Percentiles rank a stretch among this genome's conserved stretches.
Evolutionary conservation across 2,113 vertebrate species (phyloP).

Genomic region (Platycercus adscitus): DNA sequence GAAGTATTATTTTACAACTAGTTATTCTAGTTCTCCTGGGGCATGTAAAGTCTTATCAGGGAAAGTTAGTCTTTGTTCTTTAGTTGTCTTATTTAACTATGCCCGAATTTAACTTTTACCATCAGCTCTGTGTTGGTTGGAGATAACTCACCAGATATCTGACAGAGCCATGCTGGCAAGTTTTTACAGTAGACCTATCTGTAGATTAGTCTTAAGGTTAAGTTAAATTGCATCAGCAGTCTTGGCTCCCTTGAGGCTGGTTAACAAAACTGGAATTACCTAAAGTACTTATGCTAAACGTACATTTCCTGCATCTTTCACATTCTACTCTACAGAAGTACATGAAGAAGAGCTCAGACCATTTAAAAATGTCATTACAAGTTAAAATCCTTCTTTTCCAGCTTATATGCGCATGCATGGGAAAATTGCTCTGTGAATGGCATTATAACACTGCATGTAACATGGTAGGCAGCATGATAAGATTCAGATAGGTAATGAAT

Average conservation of each 20-base stretch:
- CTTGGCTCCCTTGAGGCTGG: background rate
- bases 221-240: background rate
- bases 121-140: background rate
- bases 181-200: background rate
- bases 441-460: fast-evolving
- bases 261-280: background rate
- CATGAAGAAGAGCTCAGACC: background rate
- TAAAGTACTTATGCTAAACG: background rate
- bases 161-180: background rate
- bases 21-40: background rate
- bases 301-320: background rate
- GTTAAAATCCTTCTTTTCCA: background rate
- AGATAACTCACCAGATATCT: background rate
- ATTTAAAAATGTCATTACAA: background rate
- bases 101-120: background rate
- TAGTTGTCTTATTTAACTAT: background rate
- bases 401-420: fast-evolving
- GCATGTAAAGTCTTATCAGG: background rate
- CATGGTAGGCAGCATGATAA: fast-evolving
- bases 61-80: background rate
- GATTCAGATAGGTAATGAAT: background rate
- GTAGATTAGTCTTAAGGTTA: background rate
- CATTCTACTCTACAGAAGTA: background rate
- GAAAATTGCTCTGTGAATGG: background rate
- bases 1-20: conserved; percentile 6